These are phyloP conservation scores for Aplidium turbinatum DNA, from an alignment of 23 tunicate genomes.

Conservation along the genomic window DNA sequence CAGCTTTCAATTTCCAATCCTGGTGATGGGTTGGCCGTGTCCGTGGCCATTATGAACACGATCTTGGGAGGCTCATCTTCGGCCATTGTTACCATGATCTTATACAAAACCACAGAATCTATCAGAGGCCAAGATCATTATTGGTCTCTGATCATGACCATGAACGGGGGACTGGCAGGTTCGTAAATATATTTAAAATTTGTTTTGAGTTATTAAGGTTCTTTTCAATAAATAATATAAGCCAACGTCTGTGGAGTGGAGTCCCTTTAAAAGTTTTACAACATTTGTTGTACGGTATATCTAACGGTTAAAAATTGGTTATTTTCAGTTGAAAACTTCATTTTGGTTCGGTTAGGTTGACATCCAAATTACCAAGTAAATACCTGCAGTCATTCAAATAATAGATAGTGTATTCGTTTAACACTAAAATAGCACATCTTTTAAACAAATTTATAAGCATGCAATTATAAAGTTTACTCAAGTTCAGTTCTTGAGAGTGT, in stretches of 20 bases:
- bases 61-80: slow-evolving; percentile 69
- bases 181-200: background rate
- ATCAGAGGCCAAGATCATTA: slow-evolving; percentile 68
- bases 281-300: too few species aligned
- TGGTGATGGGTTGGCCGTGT: slow-evolving; percentile 56
- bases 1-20: slow-evolving; percentile 61
- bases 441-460: too few species aligned
- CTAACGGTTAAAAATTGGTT: background rate
- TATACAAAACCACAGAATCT: slow-evolving; percentile 43
- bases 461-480: too few species aligned
- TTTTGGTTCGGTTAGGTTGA: background rate
- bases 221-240: too few species aligned
- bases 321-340: background rate
- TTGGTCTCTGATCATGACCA: slow-evolving; percentile 77
- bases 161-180: slow-evolving; percentile 92
- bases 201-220: too few species aligned
- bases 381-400: too few species aligned
- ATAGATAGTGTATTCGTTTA: too few species aligned
- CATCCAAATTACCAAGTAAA: too few species aligned
- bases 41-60: slow-evolving; percentile 77
- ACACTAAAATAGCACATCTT: too few species aligned
- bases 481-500: too few species aligned
- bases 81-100: slow-evolving; percentile 50
- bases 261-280: too few species aligned
- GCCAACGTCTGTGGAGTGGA: too few species aligned